Evolutionary conservation across 35 echinoderm and acorn worm genomes (phyloP), one percentile per base, ranked within the genome.

Genomic region (Eucidaris tribuloides): DNA sequence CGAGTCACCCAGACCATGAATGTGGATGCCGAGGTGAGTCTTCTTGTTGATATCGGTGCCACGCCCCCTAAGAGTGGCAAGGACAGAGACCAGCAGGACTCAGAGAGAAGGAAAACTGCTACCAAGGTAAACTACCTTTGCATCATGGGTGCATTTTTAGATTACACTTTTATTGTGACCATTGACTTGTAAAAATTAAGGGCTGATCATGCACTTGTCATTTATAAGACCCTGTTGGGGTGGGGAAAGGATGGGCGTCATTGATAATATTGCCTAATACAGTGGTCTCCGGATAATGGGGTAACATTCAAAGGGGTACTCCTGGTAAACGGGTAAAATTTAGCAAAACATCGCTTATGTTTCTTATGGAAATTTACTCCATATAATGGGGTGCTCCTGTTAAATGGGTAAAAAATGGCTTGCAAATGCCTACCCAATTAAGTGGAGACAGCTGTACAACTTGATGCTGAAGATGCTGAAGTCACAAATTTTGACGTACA

Each of bases 1-100:
- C 72, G 93, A 52, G 89, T 90, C 0, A 91, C 93, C 9, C 45
- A 83, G 41, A 91, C 88, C 6, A 87, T 91, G 84, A 96, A 85
- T 30, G 93, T 96, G 20, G 88, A 86, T 7, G 71, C 46, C 14
- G 93, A 96, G 45, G 80, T 58, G 2, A 96, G 88, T 52, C 71
- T 86, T 45, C 71, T 81, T 2, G 48, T 91, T 18, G 93, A 91
- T 66, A 86, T 44, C 2, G 58, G 43, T 23, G n/a, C n/a, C n/a
- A 80, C 72, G 7, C 84, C 42, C 17, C 91, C 29, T 45, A 91
- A 96, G 34, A 52, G 45, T 35, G 56, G 57, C 30, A 81, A 77
- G 79, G 84, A 77, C n/a, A 84, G 76, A 34, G 87, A 91, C 22
- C 31, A 83, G 36, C 62, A 82, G 20, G 85, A 93, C 40, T 74